phyloP scores from a whole-genome alignment of 2,888 invertebrate genomes.

The Agrenia bidenticulata region DNA sequence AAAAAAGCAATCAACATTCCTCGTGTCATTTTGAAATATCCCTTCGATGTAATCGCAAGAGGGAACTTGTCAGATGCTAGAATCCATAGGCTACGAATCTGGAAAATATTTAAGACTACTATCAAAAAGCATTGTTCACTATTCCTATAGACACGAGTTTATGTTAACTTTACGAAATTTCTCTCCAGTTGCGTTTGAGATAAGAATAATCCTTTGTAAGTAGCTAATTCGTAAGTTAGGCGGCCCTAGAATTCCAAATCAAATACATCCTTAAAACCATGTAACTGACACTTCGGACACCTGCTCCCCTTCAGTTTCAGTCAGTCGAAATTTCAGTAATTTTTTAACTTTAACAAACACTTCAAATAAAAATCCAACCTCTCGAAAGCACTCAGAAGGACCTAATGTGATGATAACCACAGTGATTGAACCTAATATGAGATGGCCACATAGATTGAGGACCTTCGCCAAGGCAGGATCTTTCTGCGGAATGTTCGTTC shows the following conservation, averaged over 20 bases:
- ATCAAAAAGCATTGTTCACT: background rate
- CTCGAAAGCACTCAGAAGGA: background rate
- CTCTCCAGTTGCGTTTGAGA: constrained; percentile 21
- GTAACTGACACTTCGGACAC: too few relatives aligned
- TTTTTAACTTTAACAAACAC: too few relatives aligned
- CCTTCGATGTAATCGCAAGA: constrained; percentile 20
- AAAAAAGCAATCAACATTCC: constrained; percentile 20
- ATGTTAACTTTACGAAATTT: constrained; percentile 22
- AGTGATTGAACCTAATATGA: background rate
- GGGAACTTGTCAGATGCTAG: constrained; percentile 24
- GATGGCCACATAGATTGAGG: background rate
- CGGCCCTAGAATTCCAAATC: constrained; percentile 10
- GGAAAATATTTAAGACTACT: background rate
- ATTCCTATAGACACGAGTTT: background rate
- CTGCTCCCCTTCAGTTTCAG: too few relatives aligned
- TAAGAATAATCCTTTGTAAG: constrained; percentile 23
- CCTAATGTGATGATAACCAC: background rate
- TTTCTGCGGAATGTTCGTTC: background rate
- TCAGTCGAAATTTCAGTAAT: too few relatives aligned
- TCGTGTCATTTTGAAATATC: constrained; percentile 22
- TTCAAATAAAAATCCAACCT: too few relatives aligned
- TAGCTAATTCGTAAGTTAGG: constrained; percentile 22
- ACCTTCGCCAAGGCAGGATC: background rate
- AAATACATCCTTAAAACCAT: too few relatives aligned
- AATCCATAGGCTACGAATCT: constrained; percentile 32